Conservation (phyloP, 2,113 vertebrate genomes). For the Tringa solitaria region DNA sequence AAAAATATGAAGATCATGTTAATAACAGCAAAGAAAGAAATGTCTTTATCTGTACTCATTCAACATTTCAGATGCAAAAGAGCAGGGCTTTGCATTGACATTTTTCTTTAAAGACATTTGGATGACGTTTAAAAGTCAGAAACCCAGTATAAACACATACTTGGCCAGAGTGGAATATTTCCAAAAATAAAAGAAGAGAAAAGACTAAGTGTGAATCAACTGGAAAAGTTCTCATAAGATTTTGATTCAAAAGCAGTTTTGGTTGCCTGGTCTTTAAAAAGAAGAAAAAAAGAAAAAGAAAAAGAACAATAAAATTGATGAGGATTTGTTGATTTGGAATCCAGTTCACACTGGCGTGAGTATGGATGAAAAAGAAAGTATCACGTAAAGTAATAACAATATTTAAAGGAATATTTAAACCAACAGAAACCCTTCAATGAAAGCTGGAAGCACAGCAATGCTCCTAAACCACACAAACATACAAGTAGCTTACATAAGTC, state of each 20-base stretch:
- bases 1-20: neutral
- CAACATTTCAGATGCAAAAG: neutral
- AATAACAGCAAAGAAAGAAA: constrained; percentile 28
- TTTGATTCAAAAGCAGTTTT: constrained; percentile 5
- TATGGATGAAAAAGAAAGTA: neutral
- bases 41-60: neutral
- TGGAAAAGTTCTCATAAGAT: neutral
- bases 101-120: constrained; percentile 22
- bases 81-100: neutral
- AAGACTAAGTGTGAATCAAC: neutral
- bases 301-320: neutral
- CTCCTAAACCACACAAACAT: neutral
- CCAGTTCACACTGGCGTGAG: neutral
- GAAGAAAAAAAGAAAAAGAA: too few relatives aligned
- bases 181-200: neutral
- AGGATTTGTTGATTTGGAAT: neutral
- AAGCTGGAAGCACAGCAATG: neutral
- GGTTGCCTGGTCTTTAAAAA: neutral
- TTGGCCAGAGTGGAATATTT: neutral
- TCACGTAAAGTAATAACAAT: neutral
- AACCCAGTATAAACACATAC: neutral
- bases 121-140: constrained; percentile 22
- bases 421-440: neutral
- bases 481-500: neutral
- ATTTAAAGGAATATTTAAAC: neutral